Evolutionary conservation across 2,888 invertebrate species (phyloP).

Genomic region (Enoplolaimus lenunculus): DNA sequence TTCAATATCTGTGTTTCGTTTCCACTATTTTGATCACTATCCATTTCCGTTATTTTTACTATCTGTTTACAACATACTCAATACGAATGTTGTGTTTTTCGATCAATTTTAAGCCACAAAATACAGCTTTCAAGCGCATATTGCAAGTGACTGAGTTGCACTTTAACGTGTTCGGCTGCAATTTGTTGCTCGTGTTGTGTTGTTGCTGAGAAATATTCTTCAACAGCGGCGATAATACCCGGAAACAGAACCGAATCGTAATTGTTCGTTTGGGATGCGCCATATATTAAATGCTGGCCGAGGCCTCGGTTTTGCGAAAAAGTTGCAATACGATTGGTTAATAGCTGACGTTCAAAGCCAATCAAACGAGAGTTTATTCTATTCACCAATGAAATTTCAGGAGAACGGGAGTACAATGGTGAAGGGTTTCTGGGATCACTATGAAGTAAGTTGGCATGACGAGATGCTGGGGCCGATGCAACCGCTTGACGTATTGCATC

Average conservation of each 20-base stretch:
- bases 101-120: background rate
- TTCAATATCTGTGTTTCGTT: too few relatives aligned
- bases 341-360: background rate
- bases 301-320: background rate
- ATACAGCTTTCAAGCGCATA: conserved; percentile 2
- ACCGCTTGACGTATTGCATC: background rate
- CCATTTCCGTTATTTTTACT: too few relatives aligned
- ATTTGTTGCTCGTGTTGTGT: too few relatives aligned
- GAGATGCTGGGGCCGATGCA: background rate
- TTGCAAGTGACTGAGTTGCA: conserved; percentile 1
- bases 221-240: background rate
- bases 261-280: background rate
- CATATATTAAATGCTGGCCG: conserved; percentile 4
- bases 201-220: background rate
- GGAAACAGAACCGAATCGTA: conserved; percentile 7
- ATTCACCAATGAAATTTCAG: background rate
- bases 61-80: too few relatives aligned
- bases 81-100: too few relatives aligned
- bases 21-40: too few relatives aligned
- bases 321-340: background rate
- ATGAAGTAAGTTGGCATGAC: background rate
- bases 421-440: background rate
- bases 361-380: conserved; percentile 1
- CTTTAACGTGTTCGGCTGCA: background rate
- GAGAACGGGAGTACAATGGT: background rate